Evolutionary conservation across 2,113 vertebrate genomes (phyloP), one percentile per base, ranked within the genome.

Genomic region (Xenopus borealis): DNA sequence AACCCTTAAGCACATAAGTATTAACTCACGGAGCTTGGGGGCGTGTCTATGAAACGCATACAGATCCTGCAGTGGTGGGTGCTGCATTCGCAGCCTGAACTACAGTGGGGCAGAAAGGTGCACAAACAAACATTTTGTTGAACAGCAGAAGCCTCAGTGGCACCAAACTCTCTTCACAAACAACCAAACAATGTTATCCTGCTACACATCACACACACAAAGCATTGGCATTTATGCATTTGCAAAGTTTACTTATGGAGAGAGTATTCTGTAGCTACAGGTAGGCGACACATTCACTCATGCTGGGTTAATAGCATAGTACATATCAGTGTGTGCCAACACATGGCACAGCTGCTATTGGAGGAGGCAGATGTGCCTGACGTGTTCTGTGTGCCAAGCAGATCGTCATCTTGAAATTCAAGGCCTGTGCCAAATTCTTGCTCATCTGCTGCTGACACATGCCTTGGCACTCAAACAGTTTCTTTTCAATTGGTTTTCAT

Each of bases 361-460:
- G 33, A 77, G 53, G 46, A 63, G 67, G 74, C 74, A 77, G 74
- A 77, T 77, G 74, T 77, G 67, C 74, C 74, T 67, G 67, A 77
- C 67, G 67, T 77, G 74, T 77, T 77, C 59, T 64, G 66, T 64
- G 74, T 77, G 74, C 74, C 67, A 70, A 77, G 74, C 69, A 64
- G 66, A 64, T 70, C 52, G 57, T 19, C 66, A 19, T 64, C 67
- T 70, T 64, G 52, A 77, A 64, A 77, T 50, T 67, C 12, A 57
- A 57, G 67, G 13, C 44, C 67, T 46, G 74, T 77, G 74, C 74
- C 74, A 77, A 77, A 67, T 77, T 18, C 61, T 77, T 30, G 74
- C 74, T 77, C 74, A 77, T 77, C 74, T 77, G 74, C 74, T 57
- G 74, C 67, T 75, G 74, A 77, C 74, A 77, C 74, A 64, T 70